These are phyloP conservation scores for Artibeus jamaicensis DNA, from an alignment of 2,797 vertebrate genomes.

Conservation along the genomic window DNA sequence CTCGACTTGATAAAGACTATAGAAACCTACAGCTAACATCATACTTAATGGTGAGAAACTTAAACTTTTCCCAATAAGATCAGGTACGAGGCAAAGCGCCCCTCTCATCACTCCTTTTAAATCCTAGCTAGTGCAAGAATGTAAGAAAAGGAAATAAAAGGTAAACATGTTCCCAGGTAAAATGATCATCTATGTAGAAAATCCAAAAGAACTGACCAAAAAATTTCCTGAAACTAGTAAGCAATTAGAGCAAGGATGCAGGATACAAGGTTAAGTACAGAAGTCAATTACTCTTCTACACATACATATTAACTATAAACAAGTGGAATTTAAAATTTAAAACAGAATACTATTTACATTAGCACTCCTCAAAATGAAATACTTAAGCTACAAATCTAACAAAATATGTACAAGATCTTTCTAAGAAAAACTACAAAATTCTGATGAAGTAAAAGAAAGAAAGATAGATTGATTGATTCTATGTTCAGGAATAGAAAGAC, in stretches of 20 bases:
- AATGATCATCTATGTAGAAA: not conserved
- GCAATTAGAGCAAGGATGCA: not conserved
- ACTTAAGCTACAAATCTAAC: no score
- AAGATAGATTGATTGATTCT: no score
- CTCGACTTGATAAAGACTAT: no score
- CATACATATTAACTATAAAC: not conserved
- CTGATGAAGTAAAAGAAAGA: no score
- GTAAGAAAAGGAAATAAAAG: not conserved
- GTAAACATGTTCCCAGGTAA: not conserved
- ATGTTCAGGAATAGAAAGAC: no score
- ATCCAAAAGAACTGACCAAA: not conserved
- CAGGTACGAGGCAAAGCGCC: not conserved
- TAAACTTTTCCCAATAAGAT: no score
- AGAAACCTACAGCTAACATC: no score
- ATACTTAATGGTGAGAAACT: no score
- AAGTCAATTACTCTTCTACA: not conserved
- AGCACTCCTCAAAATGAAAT: no score
- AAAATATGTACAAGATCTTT: no score
- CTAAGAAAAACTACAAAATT: no score
- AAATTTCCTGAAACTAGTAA: not conserved
- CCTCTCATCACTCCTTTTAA: not conserved
- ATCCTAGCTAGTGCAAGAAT: not conserved
- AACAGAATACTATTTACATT: no score
- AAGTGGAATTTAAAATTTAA: not conserved
- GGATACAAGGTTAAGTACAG: not conserved